Evolutionary conservation across 2,797 vertebrate genomes (phyloP), one percentile per base, ranked within the genome.

Genomic region (Eremophila alpestris): DNA sequence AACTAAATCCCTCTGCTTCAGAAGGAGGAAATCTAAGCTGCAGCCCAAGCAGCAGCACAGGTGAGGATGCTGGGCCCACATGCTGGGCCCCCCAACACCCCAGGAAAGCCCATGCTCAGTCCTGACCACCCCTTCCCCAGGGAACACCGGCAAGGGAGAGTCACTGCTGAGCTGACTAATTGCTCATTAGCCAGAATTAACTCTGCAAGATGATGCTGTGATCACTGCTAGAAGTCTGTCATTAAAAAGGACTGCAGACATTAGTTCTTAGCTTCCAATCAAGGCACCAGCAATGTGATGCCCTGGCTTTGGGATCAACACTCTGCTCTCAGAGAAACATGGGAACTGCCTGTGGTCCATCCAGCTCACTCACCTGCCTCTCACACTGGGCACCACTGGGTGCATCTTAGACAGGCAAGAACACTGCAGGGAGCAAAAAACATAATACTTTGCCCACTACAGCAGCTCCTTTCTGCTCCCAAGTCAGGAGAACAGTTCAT

Each of bases 101-200:
- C 51, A 19, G 55, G 43, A 40, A 73, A 51, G 46, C n/a, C 26
- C 55, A 1, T 1, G 40, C 40, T 73, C 43, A 84, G 70, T 49
- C 48, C 46, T 1, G 0, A 43, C 10, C 34, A 63, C 51, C 67
- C 74, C 82, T 14, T 77, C 60, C 48, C 41, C 60, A 52, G 20
- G 38, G 54, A 24, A 64, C 55, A 70, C 3, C 2, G 30, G 22
- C 40, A 36, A 24, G 43, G 17, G 48, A 78, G 64, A 87, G 32
- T 23, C 83, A 69, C 78, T 16, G 5, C 84, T 3, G 24, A 85
- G 87, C 87, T 79, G 77, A 59, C 83, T 94, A 95, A 95, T 90
- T 93, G 81, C 86, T 92, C 90, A 68, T 95, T 92, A 95, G 93
- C 54, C 5, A 1, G 89, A 96, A 95, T 94, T 64, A 95, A 77